These are phyloP conservation scores for Tinamus major DNA, from an alignment of 2,797 vertebrate species.

Conservation along the genomic window DNA sequence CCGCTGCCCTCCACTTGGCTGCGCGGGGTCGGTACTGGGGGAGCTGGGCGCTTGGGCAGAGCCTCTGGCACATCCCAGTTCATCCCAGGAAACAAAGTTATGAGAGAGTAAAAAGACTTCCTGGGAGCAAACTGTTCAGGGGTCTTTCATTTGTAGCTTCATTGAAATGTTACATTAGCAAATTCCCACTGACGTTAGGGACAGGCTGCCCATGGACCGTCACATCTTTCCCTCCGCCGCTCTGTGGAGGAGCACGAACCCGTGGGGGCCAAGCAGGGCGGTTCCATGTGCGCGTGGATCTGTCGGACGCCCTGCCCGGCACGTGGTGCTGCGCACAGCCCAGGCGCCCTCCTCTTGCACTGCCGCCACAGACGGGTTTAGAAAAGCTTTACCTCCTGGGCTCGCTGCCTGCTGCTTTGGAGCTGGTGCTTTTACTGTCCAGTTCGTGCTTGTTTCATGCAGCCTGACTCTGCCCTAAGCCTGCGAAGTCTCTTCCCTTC, in stretches of 20 bases:
- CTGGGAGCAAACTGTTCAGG: accelerated
- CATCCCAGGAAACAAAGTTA: neutral
- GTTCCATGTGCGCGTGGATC: accelerated
- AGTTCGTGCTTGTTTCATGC: neutral
- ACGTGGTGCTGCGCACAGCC: accelerated
- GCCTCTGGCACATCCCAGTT: too few relatives aligned
- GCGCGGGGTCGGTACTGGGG: too few relatives aligned
- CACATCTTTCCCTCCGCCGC: neutral
- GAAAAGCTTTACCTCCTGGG: neutral
- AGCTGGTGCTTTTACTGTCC: neutral
- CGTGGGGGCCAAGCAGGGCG: neutral
- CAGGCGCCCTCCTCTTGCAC: neutral
- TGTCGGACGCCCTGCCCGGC: accelerated
- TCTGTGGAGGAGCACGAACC: neutral
- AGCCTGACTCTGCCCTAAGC: neutral
- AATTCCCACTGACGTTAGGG: accelerated
- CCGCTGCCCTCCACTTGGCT: too few relatives aligned
- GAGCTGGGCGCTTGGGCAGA: too few relatives aligned
- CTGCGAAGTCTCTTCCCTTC: constrained; percentile 43
- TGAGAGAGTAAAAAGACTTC: neutral
- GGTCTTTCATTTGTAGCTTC: neutral
- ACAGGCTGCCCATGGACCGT: neutral
- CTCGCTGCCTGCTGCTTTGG: neutral
- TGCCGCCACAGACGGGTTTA: neutral
- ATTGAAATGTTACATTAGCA: accelerated